phyloP scores from a whole-genome alignment of 2,797 vertebrate genomes.

The Hydrolagus colliei region DNA sequence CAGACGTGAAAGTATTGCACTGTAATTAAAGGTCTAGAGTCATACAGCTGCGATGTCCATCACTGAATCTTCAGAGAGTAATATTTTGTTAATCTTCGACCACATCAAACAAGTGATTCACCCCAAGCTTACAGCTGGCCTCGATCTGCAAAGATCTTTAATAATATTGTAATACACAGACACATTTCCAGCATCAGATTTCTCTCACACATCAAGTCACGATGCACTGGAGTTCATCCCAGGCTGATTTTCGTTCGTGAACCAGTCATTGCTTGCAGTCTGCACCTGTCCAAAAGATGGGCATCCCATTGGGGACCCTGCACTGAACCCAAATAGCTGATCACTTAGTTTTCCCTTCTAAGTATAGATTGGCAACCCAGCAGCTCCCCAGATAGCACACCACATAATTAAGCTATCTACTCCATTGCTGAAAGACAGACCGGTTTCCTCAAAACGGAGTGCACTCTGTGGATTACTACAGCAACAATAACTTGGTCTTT shows the following conservation, averaged over 20 bases:
- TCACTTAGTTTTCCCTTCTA: constrained; percentile 57
- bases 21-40: no score
- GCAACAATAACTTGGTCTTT: no score
- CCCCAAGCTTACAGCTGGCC: neutral
- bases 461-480: neutral
- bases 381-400: constrained; percentile 11
- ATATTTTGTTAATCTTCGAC: neutral
- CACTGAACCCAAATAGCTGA: constrained; percentile 56
- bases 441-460: neutral
- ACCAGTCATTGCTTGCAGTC: constrained; percentile 53
- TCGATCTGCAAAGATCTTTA: neutral
- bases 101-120: neutral
- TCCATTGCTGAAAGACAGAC: neutral
- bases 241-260: constrained; percentile 48
- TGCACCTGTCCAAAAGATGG: constrained; percentile 49
- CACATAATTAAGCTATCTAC: neutral
- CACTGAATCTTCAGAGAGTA: neutral
- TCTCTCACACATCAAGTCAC: neutral
- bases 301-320: neutral
- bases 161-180: neutral
- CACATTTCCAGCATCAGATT: neutral
- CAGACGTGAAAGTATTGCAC: no score
- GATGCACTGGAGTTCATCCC: neutral
- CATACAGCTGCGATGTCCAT: no score
- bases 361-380: constrained; percentile 53